Evolutionary conservation across 2,888 invertebrate genomes (phyloP).

Genomic region (Calameuta pallipes): DNA sequence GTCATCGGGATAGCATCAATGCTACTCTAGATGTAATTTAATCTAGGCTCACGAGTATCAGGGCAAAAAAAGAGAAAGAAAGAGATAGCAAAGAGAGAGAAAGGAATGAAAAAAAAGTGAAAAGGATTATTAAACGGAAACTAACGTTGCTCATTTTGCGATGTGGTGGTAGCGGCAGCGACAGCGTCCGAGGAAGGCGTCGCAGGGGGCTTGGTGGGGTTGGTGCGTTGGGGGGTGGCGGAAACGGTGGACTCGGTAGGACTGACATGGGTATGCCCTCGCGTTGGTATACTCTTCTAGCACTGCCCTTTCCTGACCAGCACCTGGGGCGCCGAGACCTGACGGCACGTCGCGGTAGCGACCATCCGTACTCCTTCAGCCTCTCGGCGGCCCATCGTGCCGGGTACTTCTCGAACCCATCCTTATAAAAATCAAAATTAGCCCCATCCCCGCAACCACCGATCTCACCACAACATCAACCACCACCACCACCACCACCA

Average conservation of each 20-base stretch:
- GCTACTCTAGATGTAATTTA: not conserved
- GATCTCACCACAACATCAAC: constrained; percentile 52
- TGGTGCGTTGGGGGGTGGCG: constrained; percentile 65
- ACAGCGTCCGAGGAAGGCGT: constrained; percentile 61
- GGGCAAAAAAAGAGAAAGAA: not conserved
- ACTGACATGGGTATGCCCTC: constrained; percentile 76
- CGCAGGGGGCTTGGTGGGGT: constrained; percentile 60
- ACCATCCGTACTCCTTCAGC: constrained; percentile 77
- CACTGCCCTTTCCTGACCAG: constrained; percentile 93
- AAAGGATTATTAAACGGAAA: constrained; percentile 12
- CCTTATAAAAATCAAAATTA: constrained; percentile 42
- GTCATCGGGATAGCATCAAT: not conserved
- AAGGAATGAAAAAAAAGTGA: not conserved
- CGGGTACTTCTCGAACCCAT: constrained; percentile 89
- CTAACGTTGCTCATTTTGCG: constrained; percentile 54
- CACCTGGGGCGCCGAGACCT: constrained; percentile 88
- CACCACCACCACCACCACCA: constrained; percentile 46
- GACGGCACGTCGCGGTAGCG: constrained; percentile 69
- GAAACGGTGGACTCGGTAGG: constrained; percentile 62
- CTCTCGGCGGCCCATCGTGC: constrained; percentile 78
- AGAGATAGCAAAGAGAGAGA: not conserved
- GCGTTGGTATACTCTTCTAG: constrained; percentile 90
- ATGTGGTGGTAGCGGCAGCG: constrained; percentile 61
- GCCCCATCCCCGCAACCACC: constrained; percentile 47
- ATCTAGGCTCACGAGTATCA: not conserved